Evolutionary conservation across 2,113 vertebrate species (phyloP).

Genomic region (Microcebus tavaratra): DNA sequence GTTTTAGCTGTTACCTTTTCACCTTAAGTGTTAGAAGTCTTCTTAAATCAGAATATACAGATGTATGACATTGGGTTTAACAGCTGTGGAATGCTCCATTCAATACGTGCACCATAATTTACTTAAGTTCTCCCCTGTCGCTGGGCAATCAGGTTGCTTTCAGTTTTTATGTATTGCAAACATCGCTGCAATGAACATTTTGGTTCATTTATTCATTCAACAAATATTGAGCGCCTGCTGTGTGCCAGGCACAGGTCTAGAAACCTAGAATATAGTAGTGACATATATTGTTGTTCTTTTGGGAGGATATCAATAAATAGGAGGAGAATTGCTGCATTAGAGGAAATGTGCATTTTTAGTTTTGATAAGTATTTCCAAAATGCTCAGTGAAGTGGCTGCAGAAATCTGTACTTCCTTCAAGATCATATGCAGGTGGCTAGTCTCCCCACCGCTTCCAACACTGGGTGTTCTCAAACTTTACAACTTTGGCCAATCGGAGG

Average conservation of each 20-base stretch:
- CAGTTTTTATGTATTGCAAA: not conserved
- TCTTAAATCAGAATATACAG: not conserved
- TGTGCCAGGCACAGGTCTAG: not conserved
- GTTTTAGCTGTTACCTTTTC: not conserved
- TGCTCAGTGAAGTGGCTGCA: not conserved
- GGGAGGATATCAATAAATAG: not conserved
- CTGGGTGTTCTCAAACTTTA: not conserved
- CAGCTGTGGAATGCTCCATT: not conserved
- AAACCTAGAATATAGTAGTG: not conserved
- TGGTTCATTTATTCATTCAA: not conserved
- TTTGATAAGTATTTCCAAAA: not conserved
- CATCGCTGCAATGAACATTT: not conserved
- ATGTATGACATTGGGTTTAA: not conserved
- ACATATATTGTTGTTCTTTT: not conserved
- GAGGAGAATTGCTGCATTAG: not conserved
- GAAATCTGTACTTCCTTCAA: not conserved
- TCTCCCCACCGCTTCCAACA: not conserved
- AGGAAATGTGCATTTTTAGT: not conserved
- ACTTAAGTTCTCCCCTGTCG: not conserved
- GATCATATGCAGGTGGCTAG: not conserved
- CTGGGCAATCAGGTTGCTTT: not conserved
- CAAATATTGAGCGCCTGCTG: not conserved
- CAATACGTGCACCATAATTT: not conserved
- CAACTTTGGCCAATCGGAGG: not conserved
- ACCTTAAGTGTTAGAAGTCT: not conserved